These are phyloP conservation scores for Melanaphis sacchari DNA, from an alignment of 1,140 invertebrate species.

Conservation along the genomic window DNA sequence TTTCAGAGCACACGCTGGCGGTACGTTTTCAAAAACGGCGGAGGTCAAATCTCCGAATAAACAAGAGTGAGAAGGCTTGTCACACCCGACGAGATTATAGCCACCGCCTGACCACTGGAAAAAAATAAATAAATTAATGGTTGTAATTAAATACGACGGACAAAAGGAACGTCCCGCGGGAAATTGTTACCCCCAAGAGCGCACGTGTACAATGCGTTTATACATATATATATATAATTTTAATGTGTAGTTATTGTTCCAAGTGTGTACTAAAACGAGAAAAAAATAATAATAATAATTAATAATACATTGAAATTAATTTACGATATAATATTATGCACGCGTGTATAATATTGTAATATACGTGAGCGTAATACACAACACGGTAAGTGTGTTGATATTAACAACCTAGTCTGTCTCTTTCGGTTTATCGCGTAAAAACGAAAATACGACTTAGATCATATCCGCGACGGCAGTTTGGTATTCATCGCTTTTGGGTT, in stretches of 20 bases:
- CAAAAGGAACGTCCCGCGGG: constrained; percentile 41
- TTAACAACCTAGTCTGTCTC: not conserved
- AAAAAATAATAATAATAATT: not conserved
- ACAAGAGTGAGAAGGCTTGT: constrained; percentile 36
- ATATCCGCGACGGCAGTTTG: not conserved
- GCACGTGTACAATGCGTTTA: not conserved
- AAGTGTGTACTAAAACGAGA: not conserved
- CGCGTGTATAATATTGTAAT: not conserved
- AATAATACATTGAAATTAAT: not conserved
- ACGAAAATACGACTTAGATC: constrained; percentile 47
- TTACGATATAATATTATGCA: not conserved
- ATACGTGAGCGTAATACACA: not conserved
- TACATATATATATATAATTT: not conserved
- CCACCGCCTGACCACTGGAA: not conserved
- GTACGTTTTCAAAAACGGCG: not conserved
- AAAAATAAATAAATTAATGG: constrained; percentile 33
- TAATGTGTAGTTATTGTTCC: not conserved
- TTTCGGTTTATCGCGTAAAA: constrained; percentile 36
- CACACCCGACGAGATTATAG: constrained; percentile 34
- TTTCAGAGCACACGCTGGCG: not conserved
- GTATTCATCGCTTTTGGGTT: constrained; percentile 44
- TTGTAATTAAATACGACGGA: constrained; percentile 49
- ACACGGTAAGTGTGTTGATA: not conserved
- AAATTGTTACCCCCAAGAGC: constrained; percentile 22
- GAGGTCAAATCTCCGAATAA: constrained; percentile 9